These are phyloP conservation scores for Didymodactylos carnosus DNA, from an alignment of 2,888 invertebrate species.

Conservation along the genomic window DNA sequence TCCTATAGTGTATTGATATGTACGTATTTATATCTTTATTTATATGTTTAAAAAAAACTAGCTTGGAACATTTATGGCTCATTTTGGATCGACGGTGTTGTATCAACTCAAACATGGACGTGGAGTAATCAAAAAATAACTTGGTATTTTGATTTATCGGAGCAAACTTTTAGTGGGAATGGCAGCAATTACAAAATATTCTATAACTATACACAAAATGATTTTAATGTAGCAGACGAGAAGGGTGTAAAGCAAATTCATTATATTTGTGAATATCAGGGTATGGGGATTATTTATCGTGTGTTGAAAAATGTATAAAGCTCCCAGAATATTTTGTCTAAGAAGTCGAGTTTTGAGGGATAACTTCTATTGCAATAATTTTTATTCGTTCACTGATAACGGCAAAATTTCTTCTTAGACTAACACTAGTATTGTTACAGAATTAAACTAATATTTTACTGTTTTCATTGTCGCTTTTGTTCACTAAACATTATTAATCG, in stretches of 20 bases:
- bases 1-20: too few relatives aligned
- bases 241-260: not conserved
- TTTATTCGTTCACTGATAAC: too few relatives aligned
- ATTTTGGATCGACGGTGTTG: not conserved
- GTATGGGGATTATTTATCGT: not conserved
- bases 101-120: not conserved
- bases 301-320: too few relatives aligned
- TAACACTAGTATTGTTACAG: too few relatives aligned
- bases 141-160: not conserved
- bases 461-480: too few relatives aligned
- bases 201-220: not conserved
- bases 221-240: slow-evolving; percentile 7
- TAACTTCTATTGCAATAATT: too few relatives aligned
- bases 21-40: too few relatives aligned
- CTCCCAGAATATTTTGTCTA: too few relatives aligned
- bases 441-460: too few relatives aligned
- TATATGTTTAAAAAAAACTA: not conserved
- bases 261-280: slow-evolving; percentile 11
- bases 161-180: not conserved
- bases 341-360: too few relatives aligned
- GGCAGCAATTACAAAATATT: not conserved
- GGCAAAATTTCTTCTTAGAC: too few relatives aligned
- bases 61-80: not conserved
- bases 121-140: slow-evolving; percentile 1
- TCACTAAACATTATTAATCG: too few relatives aligned